Base-by-base conservation (phyloP, 2,888 invertebrate genomes). In the Stegophylla sp. region DNA sequence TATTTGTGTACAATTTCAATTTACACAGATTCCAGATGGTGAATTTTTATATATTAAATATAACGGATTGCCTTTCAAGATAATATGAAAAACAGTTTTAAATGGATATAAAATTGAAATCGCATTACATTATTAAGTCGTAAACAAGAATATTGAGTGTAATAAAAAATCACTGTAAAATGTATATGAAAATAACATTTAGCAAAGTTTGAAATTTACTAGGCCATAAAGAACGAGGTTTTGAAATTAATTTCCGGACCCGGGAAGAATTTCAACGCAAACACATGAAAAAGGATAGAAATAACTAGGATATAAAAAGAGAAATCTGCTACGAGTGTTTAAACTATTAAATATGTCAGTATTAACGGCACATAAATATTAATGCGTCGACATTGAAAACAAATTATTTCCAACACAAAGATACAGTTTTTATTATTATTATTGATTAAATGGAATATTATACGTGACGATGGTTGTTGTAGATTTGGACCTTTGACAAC, bases 211-310 rank as follows among this genome's bases (percentile, higher is more conserved):
- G n/a, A 74, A 48, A 64, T 75, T 64, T 64, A 64, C 34, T 75
- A 61, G 51, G 51, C 23, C 20, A 51, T 75, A 75, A 75, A 75
- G 10, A 64, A 75, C 41, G 41, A 5, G 10, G 64, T n/a, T 23
- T 64, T 41, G 10, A 51, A 23, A 75, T 51, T 64, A 64, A 75
- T 75, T 64, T 64, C 51, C 64, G 64, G 34, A 45, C 73, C 13
- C n/a, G 10, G n/a, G 59, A 34, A 75, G 15, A 34, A 34, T 45
- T 28, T 48, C 48, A 63, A 28, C 43, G 72, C 56, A 56, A 72
- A 56, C 72, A 56, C 23, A 43, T 72, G 53, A 72, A 72, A 72
- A 56, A 20, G 17, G 15, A 56, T 72, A 41, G 53, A 56, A 56
- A 41, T 15, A 56, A 72, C 41, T 56, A 12, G 34, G 15, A 72